Percentiles rank a stretch among this genome's conserved stretches.
Evolutionary conservation across 2,888 invertebrate genomes (phyloP).

Genomic region (Rambutsinella grinnellia): DNA sequence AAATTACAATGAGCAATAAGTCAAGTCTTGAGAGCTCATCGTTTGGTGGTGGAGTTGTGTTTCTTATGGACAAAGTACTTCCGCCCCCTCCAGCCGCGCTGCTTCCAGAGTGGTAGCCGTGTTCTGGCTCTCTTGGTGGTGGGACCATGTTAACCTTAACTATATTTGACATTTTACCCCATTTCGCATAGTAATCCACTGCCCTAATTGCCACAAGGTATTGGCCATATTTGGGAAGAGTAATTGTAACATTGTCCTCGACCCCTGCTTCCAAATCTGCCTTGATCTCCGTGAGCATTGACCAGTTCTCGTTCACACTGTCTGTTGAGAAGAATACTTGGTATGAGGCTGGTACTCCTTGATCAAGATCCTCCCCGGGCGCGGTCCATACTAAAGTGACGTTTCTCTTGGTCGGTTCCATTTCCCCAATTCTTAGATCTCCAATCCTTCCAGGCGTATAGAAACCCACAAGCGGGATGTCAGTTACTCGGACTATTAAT

Average conservation of each 20-base stretch:
- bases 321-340: constrained; percentile 62
- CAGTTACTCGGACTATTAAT: constrained; percentile 60
- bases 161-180: constrained; percentile 64
- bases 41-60: constrained; percentile 62
- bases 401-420: constrained; percentile 69
- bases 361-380: constrained; percentile 70
- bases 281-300: constrained; percentile 54
- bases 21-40: constrained; percentile 61
- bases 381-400: constrained; percentile 74
- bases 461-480: constrained; percentile 60
- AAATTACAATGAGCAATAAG: constrained; percentile 62
- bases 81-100: constrained; percentile 55
- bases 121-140: constrained; percentile 61
- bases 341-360: constrained; percentile 63
- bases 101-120: constrained; percentile 42
- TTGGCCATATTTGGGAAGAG: constrained; percentile 60
- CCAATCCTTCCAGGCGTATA: constrained; percentile 72
- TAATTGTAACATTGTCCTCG: constrained; percentile 62
- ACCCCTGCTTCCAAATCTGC: constrained; percentile 65
- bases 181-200: constrained; percentile 43
- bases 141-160: constrained; percentile 57
- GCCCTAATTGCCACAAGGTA: constrained; percentile 56
- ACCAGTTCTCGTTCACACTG: constrained; percentile 60
- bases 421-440: constrained; percentile 70
- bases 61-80: constrained; percentile 58